Evolutionary conservation across 2,888 invertebrate genomes (phyloP).

Genomic region (Notocelia uddmanniana): DNA sequence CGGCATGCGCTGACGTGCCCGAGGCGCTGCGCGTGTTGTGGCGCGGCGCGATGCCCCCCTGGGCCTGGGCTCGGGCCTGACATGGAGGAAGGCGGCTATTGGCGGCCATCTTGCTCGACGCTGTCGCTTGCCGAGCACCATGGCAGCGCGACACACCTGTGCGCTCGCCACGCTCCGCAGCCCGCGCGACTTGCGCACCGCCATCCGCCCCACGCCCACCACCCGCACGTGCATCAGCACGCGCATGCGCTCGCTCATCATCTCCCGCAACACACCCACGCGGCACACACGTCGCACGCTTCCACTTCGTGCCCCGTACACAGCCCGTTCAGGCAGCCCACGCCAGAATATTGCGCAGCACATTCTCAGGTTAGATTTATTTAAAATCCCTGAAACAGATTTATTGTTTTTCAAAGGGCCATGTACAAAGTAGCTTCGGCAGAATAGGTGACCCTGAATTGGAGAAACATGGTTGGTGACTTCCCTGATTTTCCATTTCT

Average conservation of each 20-base stretch:
- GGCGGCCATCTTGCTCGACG: slow-evolving; percentile 84
- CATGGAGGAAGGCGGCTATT: slow-evolving; percentile 83
- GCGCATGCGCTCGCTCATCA: slow-evolving; percentile 70
- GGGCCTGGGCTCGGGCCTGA: slow-evolving; percentile 65
- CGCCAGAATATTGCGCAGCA: slow-evolving; percentile 81
- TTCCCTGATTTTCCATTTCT: slow-evolving; percentile 49
- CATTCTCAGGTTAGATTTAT: slow-evolving; percentile 76
- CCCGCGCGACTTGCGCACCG: slow-evolving; percentile 75
- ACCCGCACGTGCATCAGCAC: slow-evolving; percentile 67
- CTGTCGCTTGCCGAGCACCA: slow-evolving; percentile 82
- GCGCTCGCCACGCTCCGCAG: slow-evolving; percentile 79
- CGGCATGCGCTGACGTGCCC: slow-evolving; percentile 84
- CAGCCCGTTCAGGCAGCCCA: slow-evolving; percentile 89
- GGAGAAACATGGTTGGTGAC: slow-evolving; percentile 48
- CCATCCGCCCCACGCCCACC: slow-evolving; percentile 70
- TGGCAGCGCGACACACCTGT: slow-evolving; percentile 79
- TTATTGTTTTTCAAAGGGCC: slow-evolving; percentile 30
- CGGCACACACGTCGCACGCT: slow-evolving; percentile 76
- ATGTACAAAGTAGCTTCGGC: slow-evolving; percentile 26
- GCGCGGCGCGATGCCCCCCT: slow-evolving; percentile 83
- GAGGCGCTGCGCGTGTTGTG: slow-evolving; percentile 84
- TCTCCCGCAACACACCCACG: slow-evolving; percentile 81
- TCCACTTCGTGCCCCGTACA: slow-evolving; percentile 90
- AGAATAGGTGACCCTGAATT: slow-evolving; percentile 48
- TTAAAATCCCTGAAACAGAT: slow-evolving; percentile 9